These are phyloP conservation scores for Anolis carolinensis DNA, from an alignment of 2,113 vertebrate genomes.

Conservation along the genomic window DNA sequence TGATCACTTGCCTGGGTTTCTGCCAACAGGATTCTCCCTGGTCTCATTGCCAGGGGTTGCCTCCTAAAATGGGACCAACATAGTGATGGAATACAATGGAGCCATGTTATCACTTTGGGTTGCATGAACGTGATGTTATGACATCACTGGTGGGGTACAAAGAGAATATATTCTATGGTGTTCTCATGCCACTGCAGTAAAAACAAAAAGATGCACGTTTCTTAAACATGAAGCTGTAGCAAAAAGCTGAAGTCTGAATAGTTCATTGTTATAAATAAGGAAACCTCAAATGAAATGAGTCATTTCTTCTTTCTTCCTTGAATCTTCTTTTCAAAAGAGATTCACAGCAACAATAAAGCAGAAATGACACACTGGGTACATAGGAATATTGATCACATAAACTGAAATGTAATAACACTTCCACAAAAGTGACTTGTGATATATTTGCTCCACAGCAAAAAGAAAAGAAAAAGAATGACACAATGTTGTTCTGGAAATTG, in stretches of 20 bases:
- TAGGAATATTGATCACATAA: neutral
- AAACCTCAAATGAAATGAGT: neutral
- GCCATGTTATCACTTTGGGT: neutral
- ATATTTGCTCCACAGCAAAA: neutral
- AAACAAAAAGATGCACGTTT: neutral
- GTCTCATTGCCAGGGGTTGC: too few species aligned
- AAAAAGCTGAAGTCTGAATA: constrained; percentile 21
- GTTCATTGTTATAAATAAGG: neutral
- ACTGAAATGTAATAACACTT: neutral
- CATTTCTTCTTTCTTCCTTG: too few species aligned
- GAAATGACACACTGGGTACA: neutral
- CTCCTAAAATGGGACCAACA: too few species aligned
- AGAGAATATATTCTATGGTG: neutral
- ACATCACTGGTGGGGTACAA: neutral
- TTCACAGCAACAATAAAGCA: neutral
- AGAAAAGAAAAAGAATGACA: neutral
- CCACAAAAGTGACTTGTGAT: neutral
- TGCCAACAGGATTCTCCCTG: too few species aligned
- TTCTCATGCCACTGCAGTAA: neutral
- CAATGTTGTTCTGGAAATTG: neutral
- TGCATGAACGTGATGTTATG: too few species aligned
- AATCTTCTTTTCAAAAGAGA: too few species aligned
- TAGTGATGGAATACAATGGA: neutral
- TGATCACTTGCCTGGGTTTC: too few species aligned
- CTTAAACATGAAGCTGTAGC: constrained; percentile 29